Conservation (phyloP, 2,113 vertebrate species). For the Kryptolebias marmoratus region DNA sequence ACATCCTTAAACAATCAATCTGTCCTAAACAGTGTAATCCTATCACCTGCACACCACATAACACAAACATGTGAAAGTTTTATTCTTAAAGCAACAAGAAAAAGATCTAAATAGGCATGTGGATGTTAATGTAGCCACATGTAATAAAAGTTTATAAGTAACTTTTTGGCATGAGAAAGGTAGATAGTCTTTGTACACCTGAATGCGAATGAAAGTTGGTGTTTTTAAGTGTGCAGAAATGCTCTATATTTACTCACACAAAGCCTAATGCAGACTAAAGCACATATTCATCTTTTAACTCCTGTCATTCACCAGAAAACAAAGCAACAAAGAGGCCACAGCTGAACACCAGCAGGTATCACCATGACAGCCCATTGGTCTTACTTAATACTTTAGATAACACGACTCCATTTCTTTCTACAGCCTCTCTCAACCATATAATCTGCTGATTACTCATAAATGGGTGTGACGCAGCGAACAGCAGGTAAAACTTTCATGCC, state of each 20-base stretch:
- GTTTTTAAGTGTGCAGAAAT: not conserved
- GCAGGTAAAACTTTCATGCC: not conserved
- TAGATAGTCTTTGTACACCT: not conserved
- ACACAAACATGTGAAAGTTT: not conserved
- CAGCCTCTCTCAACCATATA: not conserved
- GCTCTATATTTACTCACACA: constrained; percentile 33
- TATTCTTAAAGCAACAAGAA: not conserved
- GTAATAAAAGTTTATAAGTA: too few relatives aligned
- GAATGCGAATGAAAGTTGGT: not conserved
- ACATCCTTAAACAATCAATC: not conserved
- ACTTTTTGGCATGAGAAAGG: not conserved
- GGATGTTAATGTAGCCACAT: too few relatives aligned
- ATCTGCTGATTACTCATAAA: constrained; percentile 5
- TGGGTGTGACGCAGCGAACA: not conserved
- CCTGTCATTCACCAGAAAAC: constrained; percentile 34
- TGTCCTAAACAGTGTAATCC: not conserved
- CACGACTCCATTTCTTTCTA: too few relatives aligned
- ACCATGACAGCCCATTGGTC: too few relatives aligned
- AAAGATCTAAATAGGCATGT: too few relatives aligned
- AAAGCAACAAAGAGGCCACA: constrained; percentile 26
- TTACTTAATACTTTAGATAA: too few relatives aligned
- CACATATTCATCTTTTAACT: constrained; percentile 41
- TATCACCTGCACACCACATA: not conserved
- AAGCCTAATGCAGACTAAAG: constrained; percentile 31
- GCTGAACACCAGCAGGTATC: not conserved